These are phyloP conservation scores for Eolophus roseicapilla DNA, from an alignment of 2,113 vertebrate genomes.

Conservation along the genomic window DNA sequence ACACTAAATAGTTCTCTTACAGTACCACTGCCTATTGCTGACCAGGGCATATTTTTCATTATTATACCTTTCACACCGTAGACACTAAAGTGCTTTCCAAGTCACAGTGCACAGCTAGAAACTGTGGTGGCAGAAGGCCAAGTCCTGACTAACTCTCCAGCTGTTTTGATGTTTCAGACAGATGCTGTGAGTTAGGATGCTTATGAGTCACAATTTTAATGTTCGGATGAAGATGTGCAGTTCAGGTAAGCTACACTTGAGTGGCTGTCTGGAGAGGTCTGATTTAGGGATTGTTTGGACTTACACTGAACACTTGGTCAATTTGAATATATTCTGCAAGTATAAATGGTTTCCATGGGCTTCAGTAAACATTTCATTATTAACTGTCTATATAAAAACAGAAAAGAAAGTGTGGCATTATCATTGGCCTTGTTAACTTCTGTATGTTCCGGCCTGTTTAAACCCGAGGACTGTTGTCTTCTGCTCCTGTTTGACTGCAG, in stretches of 20 bases:
- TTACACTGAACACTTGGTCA: slow-evolving; percentile 8
- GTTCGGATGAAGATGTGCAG: neutral
- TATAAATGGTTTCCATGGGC: slow-evolving; percentile 5
- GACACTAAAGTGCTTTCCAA: slow-evolving; percentile 24
- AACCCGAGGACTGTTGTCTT: neutral
- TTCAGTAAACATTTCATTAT: slow-evolving; percentile 37
- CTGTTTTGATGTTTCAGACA: slow-evolving; percentile 55
- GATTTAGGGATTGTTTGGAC: slow-evolving; percentile 48
- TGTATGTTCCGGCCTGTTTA: neutral
- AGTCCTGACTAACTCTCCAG: slow-evolving; percentile 59
- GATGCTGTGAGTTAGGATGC: slow-evolving; percentile 39
- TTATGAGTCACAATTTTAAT: slow-evolving; percentile 66
- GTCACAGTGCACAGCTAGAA: neutral
- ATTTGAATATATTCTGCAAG: slow-evolving; percentile 28
- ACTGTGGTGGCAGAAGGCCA: slow-evolving; percentile 44
- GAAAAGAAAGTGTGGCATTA: neutral
- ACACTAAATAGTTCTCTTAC: slow-evolving; percentile 15
- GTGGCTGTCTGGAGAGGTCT: neutral
- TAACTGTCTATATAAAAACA: neutral
- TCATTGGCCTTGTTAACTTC: neutral
- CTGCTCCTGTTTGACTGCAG: neutral
- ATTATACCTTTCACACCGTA: neutral
- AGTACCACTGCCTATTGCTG: neutral
- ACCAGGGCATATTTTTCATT: neutral
- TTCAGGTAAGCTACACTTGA: slow-evolving; percentile 29